A percentile compares a stretch with the other conserved stretches of the same genome.
phyloP scores from a whole-genome alignment of 2,113 vertebrate species.

The Calyptomena viridis region DNA sequence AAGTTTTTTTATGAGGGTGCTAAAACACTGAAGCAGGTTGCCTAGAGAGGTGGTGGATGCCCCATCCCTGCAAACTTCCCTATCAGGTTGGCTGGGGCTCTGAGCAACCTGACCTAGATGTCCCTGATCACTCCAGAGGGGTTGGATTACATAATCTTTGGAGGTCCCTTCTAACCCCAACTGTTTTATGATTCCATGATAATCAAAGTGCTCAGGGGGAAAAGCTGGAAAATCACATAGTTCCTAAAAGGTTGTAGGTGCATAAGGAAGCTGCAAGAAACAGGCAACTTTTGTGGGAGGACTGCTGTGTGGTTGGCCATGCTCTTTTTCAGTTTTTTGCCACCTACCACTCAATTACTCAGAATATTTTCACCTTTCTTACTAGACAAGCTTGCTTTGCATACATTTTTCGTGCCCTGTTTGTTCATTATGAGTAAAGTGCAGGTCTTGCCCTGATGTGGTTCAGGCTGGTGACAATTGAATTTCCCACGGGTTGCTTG shows the following conservation, averaged over 20 bases:
- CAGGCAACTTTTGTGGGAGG: not conserved
- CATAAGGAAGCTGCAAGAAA: not conserved
- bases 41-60: not conserved
- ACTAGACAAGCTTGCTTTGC: not conserved
- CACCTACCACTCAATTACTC: not conserved
- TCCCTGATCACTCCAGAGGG: accelerated
- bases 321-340: not conserved
- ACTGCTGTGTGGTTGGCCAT: not conserved
- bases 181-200: not conserved
- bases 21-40: not conserved
- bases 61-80: not conserved
- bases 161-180: not conserved
- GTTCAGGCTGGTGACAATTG: not conserved
- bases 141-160: not conserved
- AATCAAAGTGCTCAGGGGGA: not conserved
- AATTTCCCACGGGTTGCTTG: not conserved
- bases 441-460: not conserved
- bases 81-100: not conserved
- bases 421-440: not conserved
- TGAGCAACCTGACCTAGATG: not conserved
- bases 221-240: not conserved
- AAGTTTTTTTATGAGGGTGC: not conserved
- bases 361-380: not conserved
- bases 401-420: accelerated
- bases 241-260: not conserved